Base-by-base conservation (phyloP, 2,113 vertebrate genomes). In the Odontesthes bonariensis region DNA sequence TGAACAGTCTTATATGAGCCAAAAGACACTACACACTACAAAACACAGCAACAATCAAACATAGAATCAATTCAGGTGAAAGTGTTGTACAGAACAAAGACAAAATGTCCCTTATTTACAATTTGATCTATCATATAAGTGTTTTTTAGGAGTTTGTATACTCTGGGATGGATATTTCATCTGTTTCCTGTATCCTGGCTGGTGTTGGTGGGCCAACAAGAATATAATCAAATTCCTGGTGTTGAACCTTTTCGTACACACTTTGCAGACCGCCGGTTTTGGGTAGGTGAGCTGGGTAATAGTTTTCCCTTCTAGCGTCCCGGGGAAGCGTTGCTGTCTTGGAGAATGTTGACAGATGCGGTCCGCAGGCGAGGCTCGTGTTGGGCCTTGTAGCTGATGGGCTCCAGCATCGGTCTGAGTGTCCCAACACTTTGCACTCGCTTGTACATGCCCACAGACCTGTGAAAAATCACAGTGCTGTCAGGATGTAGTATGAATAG, bases 361-460 rank as follows among this genome's bases (percentile, higher is more conserved):
- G 81, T 20, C 93, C 94, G 6, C 92, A 87, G 9, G 95, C 88
- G 5, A 95, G 52, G 4, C 92, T 90, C 3, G 92, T 96, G 84
- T 94, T 94, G 67, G 92, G 88, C 55, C 95, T 95, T 3, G 91
- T 89, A 0, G 96, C 96, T 5, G 98, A 97, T 0, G 98, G 97
- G 82, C 96, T 99, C 98, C 98, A 99, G 93, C 98, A 99, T 69
- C 97, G 95, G 86, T 99, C 98, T 0, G 98, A 99, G 86, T 99
- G 98, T 35, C 98, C 98, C 77, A 99, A 88, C 81, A 98, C 95
- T 91, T 98, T 97, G 92, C 98, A 99, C 85, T 99, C 98, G 0
- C 96, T 97, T 0, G 98, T 99, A 74, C 98, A 99, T 0, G 98
- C 96, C 98, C 97, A 99, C 57, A 99, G 92, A 91, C 96, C 98